A percentile compares a stretch with the other conserved stretches of the same genome.
Conservation (phyloP, 1,140 invertebrate genomes). For the Lucilia sericata region DNA sequence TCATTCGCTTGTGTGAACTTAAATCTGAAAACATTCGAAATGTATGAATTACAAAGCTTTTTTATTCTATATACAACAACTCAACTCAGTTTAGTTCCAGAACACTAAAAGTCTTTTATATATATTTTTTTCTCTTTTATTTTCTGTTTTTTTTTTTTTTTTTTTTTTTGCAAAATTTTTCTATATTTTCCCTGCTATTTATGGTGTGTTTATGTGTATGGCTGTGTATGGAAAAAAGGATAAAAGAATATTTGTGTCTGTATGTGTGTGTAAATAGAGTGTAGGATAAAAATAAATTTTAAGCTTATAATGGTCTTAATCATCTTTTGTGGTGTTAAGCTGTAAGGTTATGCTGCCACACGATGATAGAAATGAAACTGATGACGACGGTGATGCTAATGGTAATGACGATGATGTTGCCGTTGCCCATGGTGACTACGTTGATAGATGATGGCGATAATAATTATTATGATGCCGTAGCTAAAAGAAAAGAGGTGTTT, state of each 20-base stretch:
- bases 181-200: background rate
- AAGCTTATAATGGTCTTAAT: constrained; percentile 44
- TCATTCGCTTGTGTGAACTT: constrained; percentile 11
- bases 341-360: constrained; percentile 28
- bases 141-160: background rate
- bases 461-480: background rate
- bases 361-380: constrained; percentile 12
- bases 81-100: background rate
- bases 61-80: background rate
- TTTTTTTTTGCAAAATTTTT: background rate
- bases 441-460: constrained; percentile 14
- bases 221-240: background rate
- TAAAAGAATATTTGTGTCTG: background rate
- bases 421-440: background rate
- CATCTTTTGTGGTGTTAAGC: constrained; percentile 41
- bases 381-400: background rate
- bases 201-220: no score
- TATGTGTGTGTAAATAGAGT: background rate
- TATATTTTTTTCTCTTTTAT: background rate
- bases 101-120: constrained; percentile 1
- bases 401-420: background rate
- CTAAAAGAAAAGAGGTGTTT: background rate
- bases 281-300: constrained; percentile 42
- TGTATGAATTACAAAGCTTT: background rate
- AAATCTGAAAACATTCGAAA: background rate